phyloP scores from a whole-genome alignment of 1,140 invertebrate genomes.

The Mamestra configurata region DNA sequence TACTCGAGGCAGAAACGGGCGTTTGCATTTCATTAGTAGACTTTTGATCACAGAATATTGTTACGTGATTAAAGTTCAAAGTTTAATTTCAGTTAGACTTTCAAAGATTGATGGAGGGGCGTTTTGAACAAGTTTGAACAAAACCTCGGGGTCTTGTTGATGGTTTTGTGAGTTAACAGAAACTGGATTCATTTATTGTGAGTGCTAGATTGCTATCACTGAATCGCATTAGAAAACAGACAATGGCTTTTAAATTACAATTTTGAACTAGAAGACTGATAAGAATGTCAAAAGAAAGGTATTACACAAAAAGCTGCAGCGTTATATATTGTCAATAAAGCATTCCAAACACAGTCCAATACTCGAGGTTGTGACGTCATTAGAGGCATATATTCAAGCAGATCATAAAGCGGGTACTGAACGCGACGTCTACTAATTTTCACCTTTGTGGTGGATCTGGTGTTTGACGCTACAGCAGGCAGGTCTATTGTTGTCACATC shows the following conservation, averaged over 20 bases:
- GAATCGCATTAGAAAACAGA: background rate
- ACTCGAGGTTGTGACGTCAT: background rate
- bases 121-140: conserved; percentile 23
- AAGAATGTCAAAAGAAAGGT: background rate
- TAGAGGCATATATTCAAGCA: conserved; percentile 11
- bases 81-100: conserved; percentile 41
- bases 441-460: conserved; percentile 54
- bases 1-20: conserved; percentile 34
- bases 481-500: conserved; percentile 60
- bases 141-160: conserved; percentile 17
- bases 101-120: background rate
- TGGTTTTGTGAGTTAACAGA: conserved; percentile 22
- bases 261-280: background rate
- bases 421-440: conserved; percentile 51
- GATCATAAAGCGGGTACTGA: conserved; percentile 46
- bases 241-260: background rate
- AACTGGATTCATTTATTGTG: conserved; percentile 12
- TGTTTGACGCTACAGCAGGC: conserved; percentile 56
- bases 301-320: conserved; percentile 5
- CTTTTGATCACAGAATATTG: conserved; percentile 49
- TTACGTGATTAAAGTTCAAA: conserved; percentile 50
- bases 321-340: background rate
- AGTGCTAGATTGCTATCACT: background rate
- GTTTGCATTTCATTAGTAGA: conserved; percentile 48
- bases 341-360: background rate